Evolutionary conservation across 2,888 invertebrate genomes (phyloP).

Genomic region (Oscheius sp.): DNA sequence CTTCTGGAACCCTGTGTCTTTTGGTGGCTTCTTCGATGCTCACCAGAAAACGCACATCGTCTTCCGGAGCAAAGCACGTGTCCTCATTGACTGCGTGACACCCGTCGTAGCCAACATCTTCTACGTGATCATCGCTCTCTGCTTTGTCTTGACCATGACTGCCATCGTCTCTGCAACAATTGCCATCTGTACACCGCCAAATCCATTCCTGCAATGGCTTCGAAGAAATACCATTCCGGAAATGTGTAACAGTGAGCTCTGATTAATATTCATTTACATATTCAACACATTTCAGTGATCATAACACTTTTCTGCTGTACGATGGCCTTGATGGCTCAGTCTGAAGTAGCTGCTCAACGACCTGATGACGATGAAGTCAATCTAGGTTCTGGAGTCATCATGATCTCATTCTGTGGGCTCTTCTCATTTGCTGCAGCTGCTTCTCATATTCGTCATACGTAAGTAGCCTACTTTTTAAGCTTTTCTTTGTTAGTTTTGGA

Average conservation of each 20-base stretch:
- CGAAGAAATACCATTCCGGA: conserved; percentile 60
- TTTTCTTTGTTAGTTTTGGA: neutral
- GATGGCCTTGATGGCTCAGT: conserved; percentile 54
- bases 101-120: conserved; percentile 64
- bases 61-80: conserved; percentile 57
- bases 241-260: conserved; percentile 60
- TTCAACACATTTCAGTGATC: conserved; percentile 49
- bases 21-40: conserved; percentile 56
- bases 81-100: conserved; percentile 64
- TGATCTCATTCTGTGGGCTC: conserved; percentile 51
- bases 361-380: conserved; percentile 52
- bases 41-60: conserved; percentile 56
- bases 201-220: conserved; percentile 60
- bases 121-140: conserved; percentile 65
- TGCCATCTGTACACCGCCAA: conserved; percentile 54
- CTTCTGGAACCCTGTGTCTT: conserved; percentile 61
- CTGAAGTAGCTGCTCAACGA: conserved; percentile 51
- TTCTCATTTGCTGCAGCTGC: conserved; percentile 57
- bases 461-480: neutral
- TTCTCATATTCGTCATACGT: conserved; percentile 54
- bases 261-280: neutral
- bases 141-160: conserved; percentile 57
- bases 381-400: conserved; percentile 58
- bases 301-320: conserved; percentile 53
- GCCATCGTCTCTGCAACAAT: conserved; percentile 53